Base-by-base conservation (phyloP, 2,113 vertebrate species). In the Toxotes chatareus region DNA sequence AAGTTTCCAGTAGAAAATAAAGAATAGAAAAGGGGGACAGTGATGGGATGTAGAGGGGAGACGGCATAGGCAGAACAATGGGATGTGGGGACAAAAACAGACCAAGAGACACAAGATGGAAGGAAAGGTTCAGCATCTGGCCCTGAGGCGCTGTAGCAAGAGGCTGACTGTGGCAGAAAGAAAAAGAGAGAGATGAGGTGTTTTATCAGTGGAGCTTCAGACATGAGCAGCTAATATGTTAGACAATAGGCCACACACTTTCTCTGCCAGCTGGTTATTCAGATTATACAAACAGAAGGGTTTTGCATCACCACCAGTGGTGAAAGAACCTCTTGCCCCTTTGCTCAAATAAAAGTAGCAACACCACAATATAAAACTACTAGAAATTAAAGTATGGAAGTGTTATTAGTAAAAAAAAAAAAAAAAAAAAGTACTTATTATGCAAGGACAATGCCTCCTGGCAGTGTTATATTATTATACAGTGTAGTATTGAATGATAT, bases 11-110 rank as follows among this genome's bases (percentile, higher is more conserved):
- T 40, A 62, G 62, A 67, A 84, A 68, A 82, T 53, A 5, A 7
- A 57, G 36, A 68, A 77, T 73, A 55, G 27, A 27, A 76, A 72
- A 67, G 14, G 14, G 32, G 44, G 77, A 69, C 56, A 66, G 70
- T 62, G 63, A 53, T 16, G 31, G 31, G 76, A 62, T 63, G 44
- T 10, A 32, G 34, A 73, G 51, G 65, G 34, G 68, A 67, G 47
- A 42, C 34, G 4, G 62, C 42, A 66, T 49, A 72, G 53, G 57
- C 71, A 65, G 69, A 90, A 85, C 78, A 87, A 84, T 89, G 56
- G 71, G 73, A 88, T 76, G 56, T 62, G 72, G 68, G 76, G 79
- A 80, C 67, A 76, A 63, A 83, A 86, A 73, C 68, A 88, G 74
- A 70, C 66, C 1, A 56, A 62, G 64, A 44, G 53, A 81, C 38